phyloP scores from a whole-genome alignment of 2,113 vertebrate genomes.

The Semnornis frantzii region DNA sequence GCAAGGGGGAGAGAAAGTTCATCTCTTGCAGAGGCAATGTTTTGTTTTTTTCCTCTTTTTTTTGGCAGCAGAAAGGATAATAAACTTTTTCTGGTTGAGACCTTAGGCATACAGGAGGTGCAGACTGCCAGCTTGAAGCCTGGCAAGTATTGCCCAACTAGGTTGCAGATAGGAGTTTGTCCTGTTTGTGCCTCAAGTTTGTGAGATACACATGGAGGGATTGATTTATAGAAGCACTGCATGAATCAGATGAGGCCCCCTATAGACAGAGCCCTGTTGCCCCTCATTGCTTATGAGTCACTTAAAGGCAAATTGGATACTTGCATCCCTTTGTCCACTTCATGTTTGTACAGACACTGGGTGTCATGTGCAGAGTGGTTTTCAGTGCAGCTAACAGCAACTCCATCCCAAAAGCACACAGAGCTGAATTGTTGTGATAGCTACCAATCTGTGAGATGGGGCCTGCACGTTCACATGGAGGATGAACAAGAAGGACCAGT shows the following conservation, averaged over 20 bases:
- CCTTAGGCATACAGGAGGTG: accelerated
- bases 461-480: accelerated
- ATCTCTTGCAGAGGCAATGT: not conserved
- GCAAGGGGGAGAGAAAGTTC: no score
- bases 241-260: not conserved
- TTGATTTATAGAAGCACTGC: not conserved
- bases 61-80: not conserved
- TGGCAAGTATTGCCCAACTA: not conserved
- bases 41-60: not conserved
- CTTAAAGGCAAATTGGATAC: not conserved
- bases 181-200: accelerated
- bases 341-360: not conserved
- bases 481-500: not conserved
- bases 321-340: not conserved
- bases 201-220: accelerated
- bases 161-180: not conserved
- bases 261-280: not conserved
- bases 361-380: not conserved
- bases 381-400: not conserved
- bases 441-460: not conserved
- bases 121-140: not conserved
- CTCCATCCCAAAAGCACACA: not conserved
- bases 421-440: not conserved
- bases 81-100: no score
- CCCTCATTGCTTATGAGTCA: not conserved